phyloP scores from a whole-genome alignment of 2,888 invertebrate genomes.

The Agrochola macilenta region DNA sequence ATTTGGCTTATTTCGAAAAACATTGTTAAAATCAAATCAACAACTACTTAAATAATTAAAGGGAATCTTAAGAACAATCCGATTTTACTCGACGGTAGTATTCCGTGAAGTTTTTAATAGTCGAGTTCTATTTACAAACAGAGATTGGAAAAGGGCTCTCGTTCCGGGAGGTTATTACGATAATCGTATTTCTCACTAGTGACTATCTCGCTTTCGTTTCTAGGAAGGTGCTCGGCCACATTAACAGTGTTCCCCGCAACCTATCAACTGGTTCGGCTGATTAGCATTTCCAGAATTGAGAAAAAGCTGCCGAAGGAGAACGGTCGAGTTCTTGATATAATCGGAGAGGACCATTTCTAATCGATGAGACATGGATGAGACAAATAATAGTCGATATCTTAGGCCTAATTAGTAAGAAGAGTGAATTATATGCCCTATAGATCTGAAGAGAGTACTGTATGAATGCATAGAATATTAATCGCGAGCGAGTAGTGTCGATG shows the following conservation, averaged over 20 bases:
- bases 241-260: conserved; percentile 83
- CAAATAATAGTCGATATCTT: conserved; percentile 22
- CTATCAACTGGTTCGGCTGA: conserved; percentile 86
- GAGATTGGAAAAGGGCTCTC: conserved; percentile 82
- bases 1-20: conserved; percentile 18
- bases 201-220: conserved; percentile 89
- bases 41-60: conserved; percentile 27
- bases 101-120: conserved; percentile 67
- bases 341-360: conserved; percentile 43
- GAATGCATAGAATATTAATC: conserved; percentile 22
- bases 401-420: conserved; percentile 23
- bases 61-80: conserved; percentile 24
- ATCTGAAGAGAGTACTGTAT: conserved; percentile 36
- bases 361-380: conserved; percentile 1
- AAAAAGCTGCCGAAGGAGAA: conserved; percentile 71
- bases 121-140: conserved; percentile 76
- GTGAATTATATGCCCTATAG: conserved; percentile 15
- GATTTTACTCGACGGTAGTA: conserved; percentile 54
- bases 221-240: conserved; percentile 81
- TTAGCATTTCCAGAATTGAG: conserved; percentile 87
- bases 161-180: conserved; percentile 88
- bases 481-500: conserved; percentile 14
- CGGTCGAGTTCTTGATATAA: conserved; percentile 36
- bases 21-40: conserved; percentile 26
- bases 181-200: conserved; percentile 88